Conservation (phyloP, 2,113 vertebrate species). For the Megaleporinus macrocephalus region DNA sequence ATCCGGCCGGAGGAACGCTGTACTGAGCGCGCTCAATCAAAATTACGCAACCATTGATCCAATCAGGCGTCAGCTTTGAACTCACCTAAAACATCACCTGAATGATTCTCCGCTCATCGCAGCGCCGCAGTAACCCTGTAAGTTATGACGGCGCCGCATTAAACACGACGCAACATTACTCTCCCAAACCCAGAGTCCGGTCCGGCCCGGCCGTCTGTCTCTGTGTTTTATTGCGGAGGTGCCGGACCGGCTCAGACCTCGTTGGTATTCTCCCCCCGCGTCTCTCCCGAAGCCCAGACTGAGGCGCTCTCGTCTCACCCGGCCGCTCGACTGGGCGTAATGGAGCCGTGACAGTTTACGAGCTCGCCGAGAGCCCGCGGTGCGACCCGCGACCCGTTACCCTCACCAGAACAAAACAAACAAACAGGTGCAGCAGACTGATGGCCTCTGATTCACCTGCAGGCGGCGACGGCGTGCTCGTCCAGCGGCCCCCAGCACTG, state of each 20-base stretch:
- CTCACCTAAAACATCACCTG: background rate
- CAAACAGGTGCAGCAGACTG: background rate
- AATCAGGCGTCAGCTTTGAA: background rate
- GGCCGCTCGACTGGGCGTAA: constrained; percentile 17
- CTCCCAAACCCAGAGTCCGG: no score
- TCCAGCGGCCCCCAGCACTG: constrained; percentile 2
- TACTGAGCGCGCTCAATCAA: background rate
- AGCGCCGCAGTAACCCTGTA: background rate
- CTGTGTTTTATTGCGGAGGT: constrained; percentile 26
- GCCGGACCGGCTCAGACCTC: constrained; percentile 1
- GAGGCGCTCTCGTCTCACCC: constrained; percentile 13
- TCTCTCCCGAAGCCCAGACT: constrained; percentile 17
- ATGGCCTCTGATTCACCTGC: constrained; percentile 28
- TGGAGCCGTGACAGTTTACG: constrained; percentile 36
- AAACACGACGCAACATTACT: constrained; percentile 5
- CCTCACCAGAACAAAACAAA: background rate
- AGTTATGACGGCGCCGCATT: constrained; percentile 26
- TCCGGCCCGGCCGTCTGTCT: no score
- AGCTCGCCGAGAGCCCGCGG: constrained; percentile 17
- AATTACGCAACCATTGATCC: constrained; percentile 17
- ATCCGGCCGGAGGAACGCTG: constrained; percentile 1
- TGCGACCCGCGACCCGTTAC: background rate
- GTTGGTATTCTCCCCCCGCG: constrained; percentile 33
- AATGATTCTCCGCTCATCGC: background rate
- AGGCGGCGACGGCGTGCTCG: background rate